A percentile compares a stretch with the other conserved stretches of the same genome.
These are phyloP conservation scores for Podiceps cristatus DNA, from an alignment of 2,113 vertebrate species.

Conservation along the genomic window DNA sequence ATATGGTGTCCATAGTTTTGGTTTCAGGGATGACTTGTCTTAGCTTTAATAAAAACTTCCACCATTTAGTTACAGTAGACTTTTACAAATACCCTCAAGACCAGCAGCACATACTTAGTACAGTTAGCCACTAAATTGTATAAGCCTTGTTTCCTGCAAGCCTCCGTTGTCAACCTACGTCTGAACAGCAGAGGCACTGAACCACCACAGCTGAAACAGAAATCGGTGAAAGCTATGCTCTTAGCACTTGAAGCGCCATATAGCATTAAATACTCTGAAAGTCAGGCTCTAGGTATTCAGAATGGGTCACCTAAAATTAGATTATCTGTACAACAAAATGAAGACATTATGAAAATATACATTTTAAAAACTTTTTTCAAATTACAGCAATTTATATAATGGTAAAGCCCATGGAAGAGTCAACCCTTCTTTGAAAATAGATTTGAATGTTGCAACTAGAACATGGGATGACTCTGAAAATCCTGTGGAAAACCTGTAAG, in stretches of 20 bases:
- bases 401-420: neutral
- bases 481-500: neutral
- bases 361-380: neutral
- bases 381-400: neutral
- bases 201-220: neutral
- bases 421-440: neutral
- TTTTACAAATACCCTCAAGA: neutral
- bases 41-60: neutral
- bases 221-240: neutral
- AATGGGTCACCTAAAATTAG: neutral
- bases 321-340: neutral
- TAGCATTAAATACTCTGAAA: neutral
- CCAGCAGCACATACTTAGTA: neutral
- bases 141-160: neutral
- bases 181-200: neutral
- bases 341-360: neutral
- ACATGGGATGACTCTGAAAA: neutral
- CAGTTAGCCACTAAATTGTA: neutral
- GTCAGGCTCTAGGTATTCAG: neutral
- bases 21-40: neutral
- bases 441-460: neutral
- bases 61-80: neutral
- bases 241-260: neutral
- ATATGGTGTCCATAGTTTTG: neutral
- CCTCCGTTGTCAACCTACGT: neutral